Evolutionary conservation across 2,888 invertebrate species (phyloP), one percentile per base, ranked within the genome.

Genomic region (Ectropis crepuscularia): DNA sequence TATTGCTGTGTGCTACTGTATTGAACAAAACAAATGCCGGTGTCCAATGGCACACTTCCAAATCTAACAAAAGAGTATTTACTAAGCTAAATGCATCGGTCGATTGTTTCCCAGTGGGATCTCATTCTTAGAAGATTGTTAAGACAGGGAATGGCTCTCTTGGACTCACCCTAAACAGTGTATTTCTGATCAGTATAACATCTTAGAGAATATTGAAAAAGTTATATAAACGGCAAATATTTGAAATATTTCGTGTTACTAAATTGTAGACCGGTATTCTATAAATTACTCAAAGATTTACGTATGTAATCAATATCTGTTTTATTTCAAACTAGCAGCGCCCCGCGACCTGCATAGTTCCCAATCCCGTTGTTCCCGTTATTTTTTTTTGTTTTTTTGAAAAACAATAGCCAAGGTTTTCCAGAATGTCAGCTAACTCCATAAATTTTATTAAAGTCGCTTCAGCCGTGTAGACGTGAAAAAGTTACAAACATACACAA

Each of bases 1-100:
- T 51, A 70, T 70, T 68, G 72, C 74, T 73, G 66, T 77, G 79
- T 76, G 87, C 88, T 86, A 85, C 89, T 85, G 88, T 84, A 78
- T 57, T 67, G 51, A 63, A 60, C 63, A 51, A 64, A 63, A 60
- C 53, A 65, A 57, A 63, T 68, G 63, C 47, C 49, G 41, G 50
- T 54, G 67, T 67, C 51, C 54, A 57, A 57, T 80, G 81, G 80
- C 80, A 82, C 78, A 70, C 78, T 80, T 78, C 78, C 77, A 79
- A 78, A 77, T 74, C 61, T 72, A 57, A 76, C 77, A 78, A 76
- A 71, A 69, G 74, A 65, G 75, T 78, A 74, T 76, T 77, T 73
- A 72, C 65, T 72, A 67, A 71, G 69, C 68, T 73, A 72, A 75
- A 73, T 77, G 73, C 72, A 74, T 69, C 73, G 75, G 65, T 72